phyloP scores from a whole-genome alignment of 2,797 vertebrate species.

The Onychomys arenicola region DNA sequence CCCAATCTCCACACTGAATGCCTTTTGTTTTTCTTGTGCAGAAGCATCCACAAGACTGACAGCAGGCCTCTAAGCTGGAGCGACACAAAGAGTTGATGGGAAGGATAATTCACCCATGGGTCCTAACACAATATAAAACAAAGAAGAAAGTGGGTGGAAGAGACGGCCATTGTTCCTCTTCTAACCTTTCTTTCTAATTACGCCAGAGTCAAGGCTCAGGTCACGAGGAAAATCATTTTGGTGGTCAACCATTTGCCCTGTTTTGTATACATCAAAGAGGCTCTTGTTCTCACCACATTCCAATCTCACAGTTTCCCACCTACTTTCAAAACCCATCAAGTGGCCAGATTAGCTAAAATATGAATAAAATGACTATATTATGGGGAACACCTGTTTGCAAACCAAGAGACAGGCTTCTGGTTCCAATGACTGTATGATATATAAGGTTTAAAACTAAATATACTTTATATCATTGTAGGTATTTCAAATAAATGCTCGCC shows the following conservation, averaged over 20 bases:
- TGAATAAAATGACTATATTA: constrained; percentile 23
- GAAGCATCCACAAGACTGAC: constrained; percentile 18
- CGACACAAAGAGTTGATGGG: constrained; percentile 65
- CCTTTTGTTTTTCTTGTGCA: not conserved
- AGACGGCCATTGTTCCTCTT: constrained; percentile 51
- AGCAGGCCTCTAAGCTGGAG: constrained; percentile 1
- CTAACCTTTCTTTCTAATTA: constrained; percentile 69
- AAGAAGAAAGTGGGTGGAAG: constrained; percentile 72
- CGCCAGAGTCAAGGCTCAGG: constrained; percentile 65
- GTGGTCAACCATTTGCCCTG: constrained; percentile 65
- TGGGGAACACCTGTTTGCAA: constrained; percentile 61
- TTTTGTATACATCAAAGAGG: constrained; percentile 73
- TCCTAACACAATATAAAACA: constrained; percentile 58
- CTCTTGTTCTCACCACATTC: constrained; percentile 74
- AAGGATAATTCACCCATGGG: constrained; percentile 53
- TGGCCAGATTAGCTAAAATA: constrained; percentile 67
- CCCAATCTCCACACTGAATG: constrained; percentile 27
- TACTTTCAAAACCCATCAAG: constrained; percentile 68
- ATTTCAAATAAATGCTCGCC: constrained; percentile 40
- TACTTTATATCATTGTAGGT: constrained; percentile 34
- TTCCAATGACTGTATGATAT: constrained; percentile 9
- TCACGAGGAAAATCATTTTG: constrained; percentile 67
- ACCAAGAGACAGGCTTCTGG: not conserved
- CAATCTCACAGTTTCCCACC: constrained; percentile 65
- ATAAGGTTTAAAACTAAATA: not conserved